Evolutionary conservation across 1,140 invertebrate species (phyloP).

Genomic region (Laupala kohalensis): DNA sequence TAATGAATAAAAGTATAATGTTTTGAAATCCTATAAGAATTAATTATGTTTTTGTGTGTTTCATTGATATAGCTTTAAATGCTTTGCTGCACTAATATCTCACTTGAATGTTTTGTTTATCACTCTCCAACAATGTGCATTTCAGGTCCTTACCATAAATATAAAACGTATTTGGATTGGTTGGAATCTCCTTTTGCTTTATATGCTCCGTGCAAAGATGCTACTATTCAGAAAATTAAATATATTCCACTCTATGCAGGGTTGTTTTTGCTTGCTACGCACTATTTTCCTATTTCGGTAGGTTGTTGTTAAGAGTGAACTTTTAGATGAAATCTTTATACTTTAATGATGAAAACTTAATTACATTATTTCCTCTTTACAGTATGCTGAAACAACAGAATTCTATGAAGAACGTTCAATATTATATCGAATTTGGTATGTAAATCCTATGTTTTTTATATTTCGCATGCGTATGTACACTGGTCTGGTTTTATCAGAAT

Average conservation of each 20-base stretch:
- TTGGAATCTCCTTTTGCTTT: slow-evolving; percentile 51
- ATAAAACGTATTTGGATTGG: slow-evolving; percentile 72
- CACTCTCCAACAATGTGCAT: slow-evolving; percentile 4
- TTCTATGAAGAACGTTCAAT: slow-evolving; percentile 50
- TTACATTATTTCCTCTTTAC: slow-evolving; percentile 25
- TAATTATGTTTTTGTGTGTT: too few relatives aligned
- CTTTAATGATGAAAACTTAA: neutral
- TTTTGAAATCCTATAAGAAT: neutral
- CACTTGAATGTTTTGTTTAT: neutral
- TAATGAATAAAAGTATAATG: neutral
- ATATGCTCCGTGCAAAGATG: slow-evolving; percentile 44
- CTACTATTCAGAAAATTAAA: slow-evolving; percentile 50
- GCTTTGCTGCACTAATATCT: too few relatives aligned
- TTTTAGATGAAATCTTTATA: neutral
- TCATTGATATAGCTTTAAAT: too few relatives aligned
- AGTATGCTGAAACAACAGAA: slow-evolving; percentile 57
- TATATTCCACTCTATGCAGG: slow-evolving; percentile 50
- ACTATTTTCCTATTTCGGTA: slow-evolving; percentile 62
- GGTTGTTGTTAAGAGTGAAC: slow-evolving; percentile 11
- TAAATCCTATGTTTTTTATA: slow-evolving; percentile 71
- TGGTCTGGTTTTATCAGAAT: slow-evolving; percentile 80
- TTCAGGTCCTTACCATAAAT: slow-evolving; percentile 79
- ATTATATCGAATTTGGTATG: slow-evolving; percentile 67
- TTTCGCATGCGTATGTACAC: slow-evolving; percentile 83
- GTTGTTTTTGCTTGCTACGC: slow-evolving; percentile 51